Evolutionary conservation across 1,140 invertebrate species (phyloP).

Genomic region (Hyphantria cunea): DNA sequence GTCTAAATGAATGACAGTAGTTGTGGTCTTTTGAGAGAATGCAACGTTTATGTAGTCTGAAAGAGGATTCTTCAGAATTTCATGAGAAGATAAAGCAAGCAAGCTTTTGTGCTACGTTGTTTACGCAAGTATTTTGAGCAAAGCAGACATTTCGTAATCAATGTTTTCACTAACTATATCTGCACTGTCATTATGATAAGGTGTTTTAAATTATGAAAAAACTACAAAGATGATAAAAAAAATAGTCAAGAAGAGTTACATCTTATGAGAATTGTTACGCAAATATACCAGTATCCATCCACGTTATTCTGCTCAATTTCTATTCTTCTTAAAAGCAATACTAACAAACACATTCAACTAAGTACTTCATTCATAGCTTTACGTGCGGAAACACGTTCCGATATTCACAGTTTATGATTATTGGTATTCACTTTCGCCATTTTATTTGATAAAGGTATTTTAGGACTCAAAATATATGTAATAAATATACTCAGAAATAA

Average conservation of each 20-base stretch:
- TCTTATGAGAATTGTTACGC: too few species aligned
- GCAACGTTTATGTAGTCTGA: conserved; percentile 4
- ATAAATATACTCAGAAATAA: too few species aligned
- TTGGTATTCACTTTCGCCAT: conserved; percentile 11
- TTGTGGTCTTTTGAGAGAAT: conserved; percentile 11
- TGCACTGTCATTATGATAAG: too few species aligned
- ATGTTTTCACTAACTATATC: too few species aligned
- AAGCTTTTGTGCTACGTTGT: conserved; percentile 11
- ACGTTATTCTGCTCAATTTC: neutral
- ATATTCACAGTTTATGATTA: conserved; percentile 23
- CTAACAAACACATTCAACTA: conserved; percentile 4
- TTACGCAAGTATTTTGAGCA: conserved; percentile 3
- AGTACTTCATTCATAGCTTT: conserved; percentile 17
- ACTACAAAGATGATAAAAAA: too few species aligned
- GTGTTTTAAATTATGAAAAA: too few species aligned
- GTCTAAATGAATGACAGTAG: conserved; percentile 16
- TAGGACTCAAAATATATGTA: neutral
- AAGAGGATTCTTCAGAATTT: conserved; percentile 15
- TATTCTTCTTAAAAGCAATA: conserved; percentile 9
- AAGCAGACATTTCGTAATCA: too few species aligned
- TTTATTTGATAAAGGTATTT: conserved; percentile 19
- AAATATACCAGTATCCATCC: too few species aligned
- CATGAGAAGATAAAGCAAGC: conserved; percentile 15
- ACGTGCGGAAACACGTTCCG: conserved; percentile 22
- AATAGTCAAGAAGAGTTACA: too few species aligned